Conservation (phyloP, 2,113 vertebrate genomes). For the Stigmatopora nigra region DNA sequence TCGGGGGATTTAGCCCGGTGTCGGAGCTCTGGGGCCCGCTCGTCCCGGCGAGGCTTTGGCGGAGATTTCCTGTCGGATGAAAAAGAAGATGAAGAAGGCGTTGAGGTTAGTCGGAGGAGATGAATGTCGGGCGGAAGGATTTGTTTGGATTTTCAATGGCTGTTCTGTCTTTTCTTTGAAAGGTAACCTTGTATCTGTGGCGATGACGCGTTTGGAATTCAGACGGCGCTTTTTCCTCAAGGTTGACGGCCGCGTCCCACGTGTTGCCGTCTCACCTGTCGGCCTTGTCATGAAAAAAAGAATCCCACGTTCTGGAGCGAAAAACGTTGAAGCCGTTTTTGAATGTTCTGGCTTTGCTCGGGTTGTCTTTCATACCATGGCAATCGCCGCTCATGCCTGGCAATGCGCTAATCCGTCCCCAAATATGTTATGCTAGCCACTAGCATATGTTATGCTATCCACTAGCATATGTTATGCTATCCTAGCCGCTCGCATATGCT, state of each 20-base stretch:
- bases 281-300: constrained; percentile 16
- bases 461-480: no score
- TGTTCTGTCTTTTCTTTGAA: constrained; percentile 15
- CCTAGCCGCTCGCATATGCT: no score
- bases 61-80: constrained; percentile 65
- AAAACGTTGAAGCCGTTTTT: not conserved
- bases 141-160: constrained; percentile 42
- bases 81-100: constrained; percentile 50
- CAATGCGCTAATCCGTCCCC: not conserved
- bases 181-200: constrained; percentile 35
- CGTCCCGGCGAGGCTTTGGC: constrained; percentile 51
- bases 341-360: not conserved
- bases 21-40: constrained; percentile 52
- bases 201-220: constrained; percentile 44
- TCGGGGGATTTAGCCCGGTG: constrained; percentile 52
- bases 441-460: no score
- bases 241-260: constrained; percentile 41
- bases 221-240: constrained; percentile 56
- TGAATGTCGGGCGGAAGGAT: constrained; percentile 39
- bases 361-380: not conserved
- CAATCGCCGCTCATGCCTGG: not conserved
- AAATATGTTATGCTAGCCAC: no score
- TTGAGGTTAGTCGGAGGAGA: constrained; percentile 44
- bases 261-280: constrained; percentile 33
- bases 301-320: not conserved